These are phyloP conservation scores for Myotis davidii DNA, from an alignment of 2,113 vertebrate genomes.

Conservation along the genomic window DNA sequence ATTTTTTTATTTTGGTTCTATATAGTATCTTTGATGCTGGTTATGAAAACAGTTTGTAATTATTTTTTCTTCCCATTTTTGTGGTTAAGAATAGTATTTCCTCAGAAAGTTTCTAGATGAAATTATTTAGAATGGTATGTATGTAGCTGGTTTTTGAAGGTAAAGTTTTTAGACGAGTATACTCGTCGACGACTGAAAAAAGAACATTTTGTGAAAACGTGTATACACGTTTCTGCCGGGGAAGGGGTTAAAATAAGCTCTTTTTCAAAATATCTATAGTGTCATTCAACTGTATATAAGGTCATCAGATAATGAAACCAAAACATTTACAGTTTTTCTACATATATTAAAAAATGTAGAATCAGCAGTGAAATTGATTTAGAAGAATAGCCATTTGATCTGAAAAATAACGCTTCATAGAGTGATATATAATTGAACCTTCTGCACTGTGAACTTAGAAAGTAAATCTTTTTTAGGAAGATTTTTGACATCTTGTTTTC, in stretches of 20 bases:
- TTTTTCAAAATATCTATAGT: neutral
- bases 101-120: too few relatives aligned
- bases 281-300: neutral
- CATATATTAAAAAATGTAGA: neutral
- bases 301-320: neutral
- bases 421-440: neutral
- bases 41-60: too few relatives aligned
- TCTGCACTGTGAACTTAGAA: neutral
- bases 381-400: neutral
- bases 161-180: too few relatives aligned
- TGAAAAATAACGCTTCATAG: neutral
- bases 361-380: conserved; percentile 13
- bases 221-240: too few relatives aligned
- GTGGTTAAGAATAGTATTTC: too few relatives aligned
- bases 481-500: neutral
- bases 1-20: too few relatives aligned
- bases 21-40: too few relatives aligned
- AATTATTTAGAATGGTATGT: too few relatives aligned
- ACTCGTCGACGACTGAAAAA: too few relatives aligned
- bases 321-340: neutral
- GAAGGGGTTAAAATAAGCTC: neutral
- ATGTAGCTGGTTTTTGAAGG: too few relatives aligned
- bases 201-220: too few relatives aligned
- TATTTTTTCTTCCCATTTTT: too few relatives aligned
- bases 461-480: neutral